Percentiles rank a stretch among this genome's conserved stretches.
phyloP scores from a whole-genome alignment of 2,113 vertebrate genomes.

The Aegotheles bennettii region DNA sequence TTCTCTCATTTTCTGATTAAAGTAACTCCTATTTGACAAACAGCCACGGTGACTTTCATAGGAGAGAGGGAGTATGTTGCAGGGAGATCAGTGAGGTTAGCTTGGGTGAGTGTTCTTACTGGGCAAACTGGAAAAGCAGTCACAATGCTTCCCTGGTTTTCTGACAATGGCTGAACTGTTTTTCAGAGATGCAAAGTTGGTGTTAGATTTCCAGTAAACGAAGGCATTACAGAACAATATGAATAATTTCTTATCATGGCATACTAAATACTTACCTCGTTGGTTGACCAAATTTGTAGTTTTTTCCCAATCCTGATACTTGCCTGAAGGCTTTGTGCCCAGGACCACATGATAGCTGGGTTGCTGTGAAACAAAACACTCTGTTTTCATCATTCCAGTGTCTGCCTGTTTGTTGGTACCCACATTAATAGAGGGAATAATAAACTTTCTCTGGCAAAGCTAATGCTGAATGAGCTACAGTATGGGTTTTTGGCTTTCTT shows the following conservation, averaged over 20 bases:
- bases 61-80: background rate
- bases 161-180: background rate
- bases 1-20: constrained; percentile 23
- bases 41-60: background rate
- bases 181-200: background rate
- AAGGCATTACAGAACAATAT: background rate
- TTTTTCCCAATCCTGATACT: background rate
- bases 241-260: background rate
- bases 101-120: background rate
- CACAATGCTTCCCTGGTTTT: fast-evolving
- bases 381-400: fast-evolving
- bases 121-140: background rate
- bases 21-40: background rate
- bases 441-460: background rate
- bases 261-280: background rate
- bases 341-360: background rate
- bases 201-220: background rate
- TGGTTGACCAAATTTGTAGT: background rate
- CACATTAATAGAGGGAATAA: background rate
- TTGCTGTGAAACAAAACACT: background rate
- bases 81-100: background rate
- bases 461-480: background rate
- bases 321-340: background rate
- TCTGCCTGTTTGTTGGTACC: background rate
- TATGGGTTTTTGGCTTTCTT: background rate